These are phyloP conservation scores for Sturmia bella DNA, from an alignment of 2,888 invertebrate genomes.

Conservation along the genomic window DNA sequence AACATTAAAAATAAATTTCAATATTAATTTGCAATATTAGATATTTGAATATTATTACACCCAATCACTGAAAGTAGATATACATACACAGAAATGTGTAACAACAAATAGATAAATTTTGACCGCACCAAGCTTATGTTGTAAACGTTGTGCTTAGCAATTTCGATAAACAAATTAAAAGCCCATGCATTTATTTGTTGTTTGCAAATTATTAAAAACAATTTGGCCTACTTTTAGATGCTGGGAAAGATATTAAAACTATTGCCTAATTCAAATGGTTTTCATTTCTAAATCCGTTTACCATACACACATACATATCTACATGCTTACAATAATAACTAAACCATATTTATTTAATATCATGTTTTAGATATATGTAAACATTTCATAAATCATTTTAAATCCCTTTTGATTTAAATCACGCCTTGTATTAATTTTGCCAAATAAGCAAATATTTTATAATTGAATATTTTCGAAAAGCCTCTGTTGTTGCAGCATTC, in stretches of 20 bases:
- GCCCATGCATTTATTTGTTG: neutral
- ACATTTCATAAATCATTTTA: conserved; percentile 42
- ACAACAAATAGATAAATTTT: neutral
- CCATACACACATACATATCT: too few relatives aligned
- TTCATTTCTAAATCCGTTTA: conserved; percentile 12
- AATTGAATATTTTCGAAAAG: conserved; percentile 25
- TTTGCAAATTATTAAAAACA: conserved; percentile 6
- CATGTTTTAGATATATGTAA: neutral
- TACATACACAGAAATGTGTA: too few relatives aligned
- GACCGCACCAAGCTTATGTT: neutral
- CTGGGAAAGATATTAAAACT: neutral
- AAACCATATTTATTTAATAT: conserved; percentile 30
- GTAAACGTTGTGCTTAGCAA: conserved; percentile 5
- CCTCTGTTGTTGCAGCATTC: neutral
- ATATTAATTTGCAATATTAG: neutral
- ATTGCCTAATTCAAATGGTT: conserved; percentile 33
- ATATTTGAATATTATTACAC: neutral
- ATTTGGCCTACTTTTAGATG: conserved; percentile 45
- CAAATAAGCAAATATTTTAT: conserved; percentile 36
- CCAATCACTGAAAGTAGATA: neutral
- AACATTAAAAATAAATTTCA: neutral
- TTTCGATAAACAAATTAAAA: neutral
- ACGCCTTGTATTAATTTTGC: conserved; percentile 12
- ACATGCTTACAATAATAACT: conserved; percentile 15
- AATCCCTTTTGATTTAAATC: conserved; percentile 41